A percentile compares a stretch with the other conserved stretches of the same genome.
These are phyloP conservation scores for Ips nitidus DNA, from an alignment of 1,140 invertebrate genomes.

Conservation along the genomic window DNA sequence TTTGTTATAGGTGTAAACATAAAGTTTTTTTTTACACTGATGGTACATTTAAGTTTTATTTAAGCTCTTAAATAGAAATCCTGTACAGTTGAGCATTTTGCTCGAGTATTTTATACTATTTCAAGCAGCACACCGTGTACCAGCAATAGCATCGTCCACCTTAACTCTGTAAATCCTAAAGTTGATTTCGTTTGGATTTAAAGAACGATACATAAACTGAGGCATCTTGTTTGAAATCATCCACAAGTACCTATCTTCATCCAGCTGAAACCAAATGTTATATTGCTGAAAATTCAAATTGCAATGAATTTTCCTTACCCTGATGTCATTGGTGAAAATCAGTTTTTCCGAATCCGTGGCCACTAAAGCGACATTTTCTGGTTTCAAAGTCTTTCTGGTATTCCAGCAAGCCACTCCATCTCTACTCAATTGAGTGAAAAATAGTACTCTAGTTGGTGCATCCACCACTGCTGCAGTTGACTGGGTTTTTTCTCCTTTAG, in stretches of 20 bases:
- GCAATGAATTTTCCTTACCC: conserved; percentile 51
- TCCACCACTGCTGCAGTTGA: conserved; percentile 65
- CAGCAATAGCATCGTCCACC: conserved; percentile 59
- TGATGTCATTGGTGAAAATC: conserved; percentile 71
- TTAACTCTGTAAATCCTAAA: conserved; percentile 63
- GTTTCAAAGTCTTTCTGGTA: conserved; percentile 57
- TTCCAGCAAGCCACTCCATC: conserved; percentile 75
- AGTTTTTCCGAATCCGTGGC: conserved; percentile 59
- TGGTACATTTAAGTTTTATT: too few relatives aligned
- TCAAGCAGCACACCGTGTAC: conserved; percentile 55
- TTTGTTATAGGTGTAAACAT: too few relatives aligned
- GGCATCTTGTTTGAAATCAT: conserved; percentile 69
- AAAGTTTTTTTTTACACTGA: too few relatives aligned
- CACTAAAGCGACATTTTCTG: conserved; percentile 60
- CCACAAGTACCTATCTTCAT: conserved; percentile 62
- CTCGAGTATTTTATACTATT: too few relatives aligned
- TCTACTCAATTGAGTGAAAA: conserved; percentile 66
- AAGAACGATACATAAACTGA: conserved; percentile 59
- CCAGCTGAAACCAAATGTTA: conserved; percentile 53
- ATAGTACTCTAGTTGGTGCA: conserved; percentile 59
- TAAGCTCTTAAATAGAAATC: too few relatives aligned
- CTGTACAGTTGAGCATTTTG: too few relatives aligned
- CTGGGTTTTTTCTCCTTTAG: conserved; percentile 62
- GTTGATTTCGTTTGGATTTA: conserved; percentile 62
- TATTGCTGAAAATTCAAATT: not conserved